Conservation (phyloP, 2,888 invertebrate species). For the Lasioglossum marginatum region DNA sequence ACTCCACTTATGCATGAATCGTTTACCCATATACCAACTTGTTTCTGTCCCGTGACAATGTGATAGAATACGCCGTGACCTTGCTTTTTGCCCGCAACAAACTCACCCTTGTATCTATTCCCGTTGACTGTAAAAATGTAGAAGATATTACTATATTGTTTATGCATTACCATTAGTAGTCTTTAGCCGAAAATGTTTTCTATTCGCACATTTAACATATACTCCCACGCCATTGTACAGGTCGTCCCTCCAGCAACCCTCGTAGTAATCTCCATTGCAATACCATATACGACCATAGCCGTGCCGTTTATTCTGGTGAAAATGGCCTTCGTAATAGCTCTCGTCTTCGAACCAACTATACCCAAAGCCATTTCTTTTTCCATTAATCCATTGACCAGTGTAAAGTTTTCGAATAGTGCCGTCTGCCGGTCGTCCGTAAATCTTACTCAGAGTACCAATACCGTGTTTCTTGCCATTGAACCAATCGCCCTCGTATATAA, state of each 20-base stretch:
- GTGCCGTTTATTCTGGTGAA: conserved; percentile 85
- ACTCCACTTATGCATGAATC: conserved; percentile 86
- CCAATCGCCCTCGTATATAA: conserved; percentile 89
- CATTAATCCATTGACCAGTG: conserved; percentile 87
- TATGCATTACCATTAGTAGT: neutral
- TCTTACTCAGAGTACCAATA: conserved; percentile 85
- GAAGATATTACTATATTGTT: neutral
- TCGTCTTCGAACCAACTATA: conserved; percentile 86
- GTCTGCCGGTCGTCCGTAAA: conserved; percentile 30
- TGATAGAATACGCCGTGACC: conserved; percentile 89
- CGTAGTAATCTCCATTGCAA: conserved; percentile 86
- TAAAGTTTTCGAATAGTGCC: conserved; percentile 80
- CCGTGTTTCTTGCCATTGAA: conserved; percentile 86
- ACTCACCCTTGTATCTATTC: conserved; percentile 89
- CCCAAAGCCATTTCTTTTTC: conserved; percentile 87
- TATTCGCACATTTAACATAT: conserved; percentile 81
- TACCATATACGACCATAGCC: conserved; percentile 89
- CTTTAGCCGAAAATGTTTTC: neutral
- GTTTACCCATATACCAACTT: conserved; percentile 88
- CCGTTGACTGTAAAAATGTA: conserved; percentile 85
- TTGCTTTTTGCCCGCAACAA: conserved; percentile 86
- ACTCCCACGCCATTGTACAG: conserved; percentile 86
- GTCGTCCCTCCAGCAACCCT: conserved; percentile 87
- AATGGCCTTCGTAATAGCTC: conserved; percentile 87
- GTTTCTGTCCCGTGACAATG: conserved; percentile 88